Evolutionary conservation across 2,888 invertebrate genomes (phyloP).

Genomic region (Apantesis nais): DNA sequence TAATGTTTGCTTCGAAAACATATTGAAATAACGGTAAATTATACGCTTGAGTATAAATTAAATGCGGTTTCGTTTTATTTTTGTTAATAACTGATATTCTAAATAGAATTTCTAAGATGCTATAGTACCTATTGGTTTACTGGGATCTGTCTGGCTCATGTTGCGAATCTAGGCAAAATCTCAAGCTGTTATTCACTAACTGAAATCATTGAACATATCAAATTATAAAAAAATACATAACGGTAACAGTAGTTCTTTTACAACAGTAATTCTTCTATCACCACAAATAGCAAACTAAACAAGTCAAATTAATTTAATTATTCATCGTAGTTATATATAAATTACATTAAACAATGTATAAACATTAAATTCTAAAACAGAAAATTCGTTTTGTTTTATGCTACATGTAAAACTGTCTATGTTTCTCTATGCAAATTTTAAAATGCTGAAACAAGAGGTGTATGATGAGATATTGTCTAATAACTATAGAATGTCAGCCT

Average conservation of each 20-base stretch:
- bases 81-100: background rate
- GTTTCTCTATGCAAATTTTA: background rate
- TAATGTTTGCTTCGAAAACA: conserved; percentile 15
- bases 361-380: background rate
- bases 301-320: background rate
- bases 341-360: background rate
- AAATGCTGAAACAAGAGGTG: too few species aligned
- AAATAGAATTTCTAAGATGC: background rate
- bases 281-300: background rate
- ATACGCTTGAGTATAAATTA: background rate
- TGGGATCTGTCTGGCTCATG: background rate
- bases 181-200: background rate
- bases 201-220: background rate
- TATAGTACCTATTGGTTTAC: background rate
- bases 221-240: background rate
- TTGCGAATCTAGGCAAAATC: too few species aligned
- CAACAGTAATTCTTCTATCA: background rate
- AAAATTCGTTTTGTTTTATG: background rate
- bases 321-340: background rate
- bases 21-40: conserved; percentile 12
- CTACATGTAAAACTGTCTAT: background rate
- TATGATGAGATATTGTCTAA: too few species aligned
- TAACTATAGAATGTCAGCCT: too few species aligned
- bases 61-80: background rate
- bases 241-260: background rate